phyloP scores from a whole-genome alignment of 2,797 vertebrate species.

The Urophycis tenuis region DNA sequence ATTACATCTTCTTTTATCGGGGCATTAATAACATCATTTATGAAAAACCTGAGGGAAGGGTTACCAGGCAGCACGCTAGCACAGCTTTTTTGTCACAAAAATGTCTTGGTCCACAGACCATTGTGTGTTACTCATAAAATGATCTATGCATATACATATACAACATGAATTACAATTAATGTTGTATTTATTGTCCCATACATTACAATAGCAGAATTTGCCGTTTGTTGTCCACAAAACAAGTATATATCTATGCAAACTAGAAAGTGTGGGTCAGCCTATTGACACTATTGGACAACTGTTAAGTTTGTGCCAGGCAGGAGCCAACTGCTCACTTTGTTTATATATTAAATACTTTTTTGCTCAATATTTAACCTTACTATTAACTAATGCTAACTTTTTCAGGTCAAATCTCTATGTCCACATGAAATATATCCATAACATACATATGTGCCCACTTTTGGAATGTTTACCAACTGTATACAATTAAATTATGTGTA shows the following conservation, averaged over 20 bases:
- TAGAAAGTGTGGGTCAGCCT: slow-evolving; percentile 1
- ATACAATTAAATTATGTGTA: not conserved
- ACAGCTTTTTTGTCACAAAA: slow-evolving; percentile 29
- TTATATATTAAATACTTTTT: not conserved
- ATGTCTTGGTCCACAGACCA: too few species aligned
- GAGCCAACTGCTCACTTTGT: slow-evolving; percentile 24
- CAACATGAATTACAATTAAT: too few species aligned
- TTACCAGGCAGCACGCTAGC: slow-evolving; percentile 45
- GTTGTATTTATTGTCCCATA: too few species aligned
- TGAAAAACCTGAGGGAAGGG: slow-evolving; percentile 20
- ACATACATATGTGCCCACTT: too few species aligned
- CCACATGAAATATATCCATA: too few species aligned
- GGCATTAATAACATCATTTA: slow-evolving; percentile 30
- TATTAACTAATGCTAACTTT: not conserved
- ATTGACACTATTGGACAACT: too few species aligned
- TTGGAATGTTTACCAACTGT: too few species aligned
- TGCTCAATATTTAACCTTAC: not conserved
- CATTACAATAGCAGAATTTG: too few species aligned
- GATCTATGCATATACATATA: too few species aligned
- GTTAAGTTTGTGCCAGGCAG: slow-evolving; percentile 39
- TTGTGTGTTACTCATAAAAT: too few species aligned
- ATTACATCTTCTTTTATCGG: slow-evolving; percentile 37
- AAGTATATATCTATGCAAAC: not conserved
- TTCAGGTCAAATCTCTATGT: not conserved
- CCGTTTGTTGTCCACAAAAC: too few species aligned